A percentile compares a stretch with the other conserved stretches of the same genome.
These are phyloP conservation scores for Probaryconus sp. DNA, from an alignment of 1,140 invertebrate species.

Conservation along the genomic window DNA sequence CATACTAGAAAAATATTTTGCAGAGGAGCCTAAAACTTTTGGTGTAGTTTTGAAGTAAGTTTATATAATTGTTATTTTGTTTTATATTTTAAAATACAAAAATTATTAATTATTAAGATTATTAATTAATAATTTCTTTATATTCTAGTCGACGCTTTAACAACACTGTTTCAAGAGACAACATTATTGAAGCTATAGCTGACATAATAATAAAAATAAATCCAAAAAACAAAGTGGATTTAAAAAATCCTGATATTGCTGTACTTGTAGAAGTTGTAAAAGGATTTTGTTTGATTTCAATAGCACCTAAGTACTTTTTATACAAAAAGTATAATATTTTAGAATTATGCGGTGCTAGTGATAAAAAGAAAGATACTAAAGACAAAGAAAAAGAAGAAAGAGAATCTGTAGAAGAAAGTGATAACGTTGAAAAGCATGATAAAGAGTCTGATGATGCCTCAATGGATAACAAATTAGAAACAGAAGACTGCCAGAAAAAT, in stretches of 20 bases:
- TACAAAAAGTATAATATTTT: constrained; percentile 85
- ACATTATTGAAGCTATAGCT: constrained; percentile 85
- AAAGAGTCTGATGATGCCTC: too few species aligned
- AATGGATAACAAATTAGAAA: too few species aligned
- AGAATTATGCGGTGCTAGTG: constrained; percentile 73
- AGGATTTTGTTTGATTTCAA: constrained; percentile 81
- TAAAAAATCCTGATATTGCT: constrained; percentile 86
- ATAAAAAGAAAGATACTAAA: constrained; percentile 16
- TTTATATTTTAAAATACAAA: constrained; percentile 6
- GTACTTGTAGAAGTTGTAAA: constrained; percentile 89
- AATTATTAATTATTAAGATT: neutral
- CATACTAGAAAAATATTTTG: constrained; percentile 87
- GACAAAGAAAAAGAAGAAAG: neutral
- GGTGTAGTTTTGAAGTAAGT: constrained; percentile 86
- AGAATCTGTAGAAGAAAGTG: neutral
- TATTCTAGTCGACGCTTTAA: constrained; percentile 84
- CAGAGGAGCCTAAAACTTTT: constrained; percentile 85
- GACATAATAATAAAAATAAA: constrained; percentile 83
- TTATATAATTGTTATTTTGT: constrained; percentile 15
- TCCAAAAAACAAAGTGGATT: constrained; percentile 84
- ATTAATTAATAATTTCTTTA: constrained; percentile 16
- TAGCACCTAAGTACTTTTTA: constrained; percentile 83
- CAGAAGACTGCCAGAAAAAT: too few species aligned
- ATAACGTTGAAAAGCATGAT: neutral
- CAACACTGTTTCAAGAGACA: constrained; percentile 83